These are phyloP conservation scores for Climacteris rufus DNA, from an alignment of 2,113 vertebrate genomes.

Conservation along the genomic window DNA sequence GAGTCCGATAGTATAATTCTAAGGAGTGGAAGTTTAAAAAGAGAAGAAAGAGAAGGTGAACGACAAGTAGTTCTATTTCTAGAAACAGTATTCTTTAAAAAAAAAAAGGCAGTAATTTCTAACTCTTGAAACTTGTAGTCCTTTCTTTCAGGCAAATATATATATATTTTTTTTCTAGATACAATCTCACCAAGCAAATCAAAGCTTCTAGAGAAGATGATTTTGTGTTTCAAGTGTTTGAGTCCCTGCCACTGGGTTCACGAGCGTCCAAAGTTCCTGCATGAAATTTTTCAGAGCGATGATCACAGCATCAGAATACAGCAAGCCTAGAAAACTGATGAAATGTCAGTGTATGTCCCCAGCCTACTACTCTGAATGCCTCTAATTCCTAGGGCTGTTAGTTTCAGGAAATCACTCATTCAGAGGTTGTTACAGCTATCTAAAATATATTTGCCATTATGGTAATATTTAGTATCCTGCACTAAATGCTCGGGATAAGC, in stretches of 20 bases:
- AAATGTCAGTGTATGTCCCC: not conserved
- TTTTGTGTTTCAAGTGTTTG: not conserved
- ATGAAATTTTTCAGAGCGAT: fast-evolving
- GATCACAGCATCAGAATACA: fast-evolving
- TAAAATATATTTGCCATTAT: not conserved
- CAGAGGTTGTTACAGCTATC: not conserved
- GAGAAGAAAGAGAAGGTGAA: not conserved
- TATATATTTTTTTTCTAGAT: not conserved
- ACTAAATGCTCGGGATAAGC: not conserved
- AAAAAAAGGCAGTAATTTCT: not conserved
- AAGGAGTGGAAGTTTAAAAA: not conserved
- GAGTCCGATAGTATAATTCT: not conserved
- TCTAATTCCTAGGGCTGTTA: not conserved
- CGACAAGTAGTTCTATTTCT: not conserved
- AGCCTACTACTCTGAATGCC: not conserved
- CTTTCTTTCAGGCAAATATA: not conserved
- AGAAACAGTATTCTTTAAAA: not conserved
- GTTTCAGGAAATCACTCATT: not conserved
- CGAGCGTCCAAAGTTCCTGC: not conserved
- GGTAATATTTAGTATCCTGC: not conserved
- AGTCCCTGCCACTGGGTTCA: not conserved
- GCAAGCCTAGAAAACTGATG: not conserved
- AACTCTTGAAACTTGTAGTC: not conserved
- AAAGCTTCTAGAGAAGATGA: not conserved
- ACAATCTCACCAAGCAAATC: not conserved